These are phyloP conservation scores for Calycopis cecrops DNA, from an alignment of 1,140 invertebrate species.

Conservation along the genomic window DNA sequence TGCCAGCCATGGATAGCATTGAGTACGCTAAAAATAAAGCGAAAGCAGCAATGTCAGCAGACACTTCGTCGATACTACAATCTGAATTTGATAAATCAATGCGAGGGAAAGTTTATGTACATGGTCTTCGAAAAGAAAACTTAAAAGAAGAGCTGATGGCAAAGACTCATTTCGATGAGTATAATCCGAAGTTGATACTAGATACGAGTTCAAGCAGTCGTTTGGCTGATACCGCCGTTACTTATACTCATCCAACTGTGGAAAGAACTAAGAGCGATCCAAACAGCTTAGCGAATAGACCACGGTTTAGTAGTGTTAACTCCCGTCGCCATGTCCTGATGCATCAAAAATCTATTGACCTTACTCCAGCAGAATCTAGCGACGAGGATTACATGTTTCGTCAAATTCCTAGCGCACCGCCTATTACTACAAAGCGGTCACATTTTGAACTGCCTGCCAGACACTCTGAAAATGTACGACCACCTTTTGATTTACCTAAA, in stretches of 20 bases:
- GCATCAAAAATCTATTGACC: conserved; percentile 90
- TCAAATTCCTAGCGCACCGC: conserved; percentile 82
- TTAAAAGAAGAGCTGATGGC: conserved; percentile 78
- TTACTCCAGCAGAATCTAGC: conserved; percentile 87
- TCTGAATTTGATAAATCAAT: conserved; percentile 78
- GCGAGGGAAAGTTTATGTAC: conserved; percentile 73
- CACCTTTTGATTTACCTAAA: conserved; percentile 76
- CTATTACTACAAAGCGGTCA: conserved; percentile 79
- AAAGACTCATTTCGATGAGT: conserved; percentile 79
- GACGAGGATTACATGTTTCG: conserved; percentile 85
- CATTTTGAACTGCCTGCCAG: conserved; percentile 79
- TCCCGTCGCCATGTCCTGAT: conserved; percentile 84
- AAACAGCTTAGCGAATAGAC: conserved; percentile 82
- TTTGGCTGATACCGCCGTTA: conserved; percentile 62
- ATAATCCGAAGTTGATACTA: conserved; percentile 75
- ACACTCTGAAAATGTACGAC: conserved; percentile 64
- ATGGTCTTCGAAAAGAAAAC: conserved; percentile 73
- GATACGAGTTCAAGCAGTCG: conserved; percentile 72
- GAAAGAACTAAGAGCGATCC: conserved; percentile 91
- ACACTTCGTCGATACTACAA: conserved; percentile 59
- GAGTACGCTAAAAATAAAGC: conserved; percentile 74
- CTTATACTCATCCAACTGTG: conserved; percentile 80
- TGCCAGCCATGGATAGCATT: conserved; percentile 75
- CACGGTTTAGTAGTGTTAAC: conserved; percentile 80
- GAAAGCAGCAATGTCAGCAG: conserved; percentile 50